Percentiles rank a stretch among this genome's conserved stretches.
These are phyloP conservation scores for Hofmannophila pseudospretella DNA, from an alignment of 2,888 invertebrate genomes.

Conservation along the genomic window DNA sequence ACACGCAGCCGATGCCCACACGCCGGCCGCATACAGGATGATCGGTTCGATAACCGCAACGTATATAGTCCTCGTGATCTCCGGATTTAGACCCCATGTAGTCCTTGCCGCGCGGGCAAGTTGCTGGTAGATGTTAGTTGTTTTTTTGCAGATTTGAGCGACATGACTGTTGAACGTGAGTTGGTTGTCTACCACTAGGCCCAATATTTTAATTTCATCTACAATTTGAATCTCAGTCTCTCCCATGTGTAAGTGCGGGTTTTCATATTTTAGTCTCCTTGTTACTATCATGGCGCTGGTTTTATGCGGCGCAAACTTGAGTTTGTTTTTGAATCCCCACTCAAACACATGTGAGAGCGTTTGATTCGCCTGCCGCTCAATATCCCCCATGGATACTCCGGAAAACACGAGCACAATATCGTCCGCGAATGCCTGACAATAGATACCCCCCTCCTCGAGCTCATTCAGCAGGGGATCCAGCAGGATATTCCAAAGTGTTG, in stretches of 20 bases:
- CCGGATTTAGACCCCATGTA: constrained; percentile 1
- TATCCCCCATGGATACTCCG: not conserved
- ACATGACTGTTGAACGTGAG: not conserved
- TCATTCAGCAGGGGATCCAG: constrained; percentile 7
- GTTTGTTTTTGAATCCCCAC: not conserved
- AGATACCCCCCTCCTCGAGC: not conserved
- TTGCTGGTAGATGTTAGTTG: not conserved
- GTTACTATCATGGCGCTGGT: not conserved
- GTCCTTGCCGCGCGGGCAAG: not conserved
- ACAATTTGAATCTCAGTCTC: not conserved
- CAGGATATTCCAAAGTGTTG: constrained; percentile 9
- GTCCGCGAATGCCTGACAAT: not conserved
- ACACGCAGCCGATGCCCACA: not conserved
- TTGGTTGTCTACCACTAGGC: not conserved
- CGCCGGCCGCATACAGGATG: not conserved
- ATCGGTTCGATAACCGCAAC: constrained; percentile 3
- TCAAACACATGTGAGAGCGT: not conserved
- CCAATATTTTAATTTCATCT: not conserved
- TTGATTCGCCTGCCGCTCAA: not conserved
- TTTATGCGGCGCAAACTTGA: not conserved
- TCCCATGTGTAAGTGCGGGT: not conserved
- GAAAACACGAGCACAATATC: constrained; percentile 3
- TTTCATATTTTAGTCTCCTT: not conserved
- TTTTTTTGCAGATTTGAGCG: not conserved
- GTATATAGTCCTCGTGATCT: constrained; percentile 4